Percentiles rank a stretch among this genome's conserved stretches.
Evolutionary conservation across 1,140 invertebrate genomes (phyloP).

Genomic region (Theocolax elegans): DNA sequence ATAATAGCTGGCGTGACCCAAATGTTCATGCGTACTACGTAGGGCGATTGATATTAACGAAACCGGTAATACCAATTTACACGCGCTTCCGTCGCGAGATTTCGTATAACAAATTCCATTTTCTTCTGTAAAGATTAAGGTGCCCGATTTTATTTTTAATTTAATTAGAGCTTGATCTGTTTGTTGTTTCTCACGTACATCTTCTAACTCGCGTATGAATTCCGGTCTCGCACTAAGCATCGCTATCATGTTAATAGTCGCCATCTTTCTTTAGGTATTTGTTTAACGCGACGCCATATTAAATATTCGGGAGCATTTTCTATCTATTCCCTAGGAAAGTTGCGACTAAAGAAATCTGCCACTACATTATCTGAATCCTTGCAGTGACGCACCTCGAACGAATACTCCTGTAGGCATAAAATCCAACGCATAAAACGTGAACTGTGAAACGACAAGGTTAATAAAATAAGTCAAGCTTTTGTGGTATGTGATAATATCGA

Average conservation of each 20-base stretch:
- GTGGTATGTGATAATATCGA: slow-evolving; percentile 62
- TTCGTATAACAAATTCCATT: too few relatives aligned
- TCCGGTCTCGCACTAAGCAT: too few relatives aligned
- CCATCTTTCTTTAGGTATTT: not conserved
- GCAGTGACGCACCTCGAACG: slow-evolving; percentile 43
- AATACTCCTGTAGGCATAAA: slow-evolving; percentile 44
- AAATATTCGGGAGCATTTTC: not conserved
- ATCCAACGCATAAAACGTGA: slow-evolving; percentile 41
- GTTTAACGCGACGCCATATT: not conserved
- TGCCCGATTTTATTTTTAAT: too few relatives aligned
- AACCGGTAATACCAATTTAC: too few relatives aligned
- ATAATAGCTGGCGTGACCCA: slow-evolving; percentile 13
- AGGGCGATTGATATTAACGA: not conserved
- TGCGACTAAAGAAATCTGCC: slow-evolving; percentile 39
- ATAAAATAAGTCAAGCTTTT: slow-evolving; percentile 58
- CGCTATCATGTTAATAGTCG: too few relatives aligned
- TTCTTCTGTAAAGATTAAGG: too few relatives aligned
- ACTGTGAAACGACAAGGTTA: not conserved
- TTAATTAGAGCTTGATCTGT: too few relatives aligned
- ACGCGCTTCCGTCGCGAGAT: too few relatives aligned
- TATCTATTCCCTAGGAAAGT: not conserved
- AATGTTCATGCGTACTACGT: not conserved
- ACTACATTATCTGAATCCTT: slow-evolving; percentile 46
- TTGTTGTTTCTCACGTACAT: too few relatives aligned
- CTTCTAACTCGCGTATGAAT: too few relatives aligned